phyloP scores from a whole-genome alignment of 2,113 vertebrate genomes.

The Symphodus melops region DNA sequence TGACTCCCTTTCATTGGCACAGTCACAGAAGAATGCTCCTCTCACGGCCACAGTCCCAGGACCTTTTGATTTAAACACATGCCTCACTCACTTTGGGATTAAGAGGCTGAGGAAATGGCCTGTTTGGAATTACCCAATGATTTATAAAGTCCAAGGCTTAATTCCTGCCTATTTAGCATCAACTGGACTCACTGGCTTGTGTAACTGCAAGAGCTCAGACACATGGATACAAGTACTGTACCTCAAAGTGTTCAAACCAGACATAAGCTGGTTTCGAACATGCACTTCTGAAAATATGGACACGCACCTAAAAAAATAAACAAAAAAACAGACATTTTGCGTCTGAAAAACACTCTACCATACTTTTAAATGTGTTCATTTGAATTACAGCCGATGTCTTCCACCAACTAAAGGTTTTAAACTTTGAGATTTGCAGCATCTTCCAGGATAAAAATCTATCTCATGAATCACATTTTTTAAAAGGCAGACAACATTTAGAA shows the following conservation, averaged over 20 bases:
- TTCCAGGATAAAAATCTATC: not conserved
- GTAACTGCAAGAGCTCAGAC: not conserved
- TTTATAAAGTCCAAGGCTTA: slow-evolving; percentile 38
- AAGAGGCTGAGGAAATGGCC: slow-evolving; percentile 55
- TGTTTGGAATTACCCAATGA: slow-evolving; percentile 43
- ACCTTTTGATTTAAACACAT: slow-evolving; percentile 69
- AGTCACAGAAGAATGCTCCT: slow-evolving; percentile 63
- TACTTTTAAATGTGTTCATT: not conserved
- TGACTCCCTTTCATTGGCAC: slow-evolving; percentile 54
- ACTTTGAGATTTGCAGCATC: not conserved
- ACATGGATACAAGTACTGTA: not conserved
- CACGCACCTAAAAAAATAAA: too few species aligned
- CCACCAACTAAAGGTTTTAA: not conserved
- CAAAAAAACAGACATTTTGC: too few species aligned
- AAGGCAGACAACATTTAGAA: not conserved
- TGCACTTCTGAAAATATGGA: too few species aligned
- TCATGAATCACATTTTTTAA: not conserved
- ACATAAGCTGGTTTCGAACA: not conserved
- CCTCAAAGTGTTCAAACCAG: not conserved
- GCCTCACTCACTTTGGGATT: slow-evolving; percentile 66
- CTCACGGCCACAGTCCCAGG: slow-evolving; percentile 39
- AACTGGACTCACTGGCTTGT: slow-evolving; percentile 5
- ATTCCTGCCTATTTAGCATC: slow-evolving; percentile 17
- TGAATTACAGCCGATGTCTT: slow-evolving; percentile 8
- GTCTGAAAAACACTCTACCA: too few species aligned